Evolutionary conservation across 2,888 invertebrate genomes (phyloP).

Genomic region (Melangyna quadrimaculata): DNA sequence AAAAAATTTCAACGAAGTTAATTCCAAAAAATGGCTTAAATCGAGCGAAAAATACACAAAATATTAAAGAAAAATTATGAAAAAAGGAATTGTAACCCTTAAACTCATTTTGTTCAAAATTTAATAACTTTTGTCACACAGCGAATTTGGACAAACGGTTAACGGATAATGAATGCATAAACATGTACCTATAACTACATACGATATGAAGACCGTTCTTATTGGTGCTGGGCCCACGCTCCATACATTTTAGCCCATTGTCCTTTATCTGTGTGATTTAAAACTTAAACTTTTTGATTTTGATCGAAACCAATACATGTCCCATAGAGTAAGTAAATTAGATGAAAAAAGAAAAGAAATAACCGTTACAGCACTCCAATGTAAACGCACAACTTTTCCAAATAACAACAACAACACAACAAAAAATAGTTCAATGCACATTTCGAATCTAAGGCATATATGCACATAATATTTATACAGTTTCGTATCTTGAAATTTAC

Average conservation of each 20-base stretch:
- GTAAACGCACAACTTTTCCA: not conserved
- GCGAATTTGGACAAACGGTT: no score
- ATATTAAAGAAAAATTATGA: no score
- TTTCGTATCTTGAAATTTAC: not conserved
- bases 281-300: not conserved
- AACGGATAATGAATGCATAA: no score
- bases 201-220: no score
- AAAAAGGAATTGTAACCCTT: no score
- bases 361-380: not conserved
- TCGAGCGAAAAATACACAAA: no score
- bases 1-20: no score
- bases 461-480: not conserved
- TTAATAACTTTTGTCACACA: no score
- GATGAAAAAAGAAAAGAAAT: not conserved
- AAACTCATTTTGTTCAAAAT: no score
- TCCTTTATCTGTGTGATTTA: not conserved
- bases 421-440: not conserved
- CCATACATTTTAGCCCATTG: not conserved
- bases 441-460: not conserved
- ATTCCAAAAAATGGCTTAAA: no score
- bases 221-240: no score
- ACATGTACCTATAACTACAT: no score
- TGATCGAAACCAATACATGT: not conserved
- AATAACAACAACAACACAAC: not conserved
- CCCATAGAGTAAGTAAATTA: not conserved